Conservation (phyloP, 1,140 invertebrate genomes). For the Paralvinella palmiformis region DNA sequence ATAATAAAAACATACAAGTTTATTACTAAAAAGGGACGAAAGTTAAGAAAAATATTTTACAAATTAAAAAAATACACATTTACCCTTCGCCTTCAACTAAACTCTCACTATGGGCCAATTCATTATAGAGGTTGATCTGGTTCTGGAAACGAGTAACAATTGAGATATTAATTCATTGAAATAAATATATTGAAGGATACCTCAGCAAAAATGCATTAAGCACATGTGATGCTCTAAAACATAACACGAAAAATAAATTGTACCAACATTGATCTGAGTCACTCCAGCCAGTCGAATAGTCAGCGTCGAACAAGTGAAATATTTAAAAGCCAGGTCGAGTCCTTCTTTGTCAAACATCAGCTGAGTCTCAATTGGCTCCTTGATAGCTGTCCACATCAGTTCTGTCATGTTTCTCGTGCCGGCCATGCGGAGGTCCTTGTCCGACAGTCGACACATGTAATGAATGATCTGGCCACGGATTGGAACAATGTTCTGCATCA, state of each 20-base stretch:
- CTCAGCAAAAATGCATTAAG: no score
- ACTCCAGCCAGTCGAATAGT: slow-evolving; percentile 87
- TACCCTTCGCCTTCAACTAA: slow-evolving; percentile 39
- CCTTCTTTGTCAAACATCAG: slow-evolving; percentile 83
- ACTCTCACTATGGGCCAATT: slow-evolving; percentile 78
- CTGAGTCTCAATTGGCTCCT: slow-evolving; percentile 81
- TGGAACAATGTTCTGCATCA: slow-evolving; percentile 80
- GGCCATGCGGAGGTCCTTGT: slow-evolving; percentile 78
- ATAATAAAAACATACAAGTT: no score
- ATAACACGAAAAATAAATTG: no score
- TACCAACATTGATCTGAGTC: slow-evolving; percentile 78
- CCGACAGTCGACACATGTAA: slow-evolving; percentile 87
- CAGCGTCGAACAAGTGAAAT: slow-evolving; percentile 81
- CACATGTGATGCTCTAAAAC: no score
- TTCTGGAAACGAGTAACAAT: slow-evolving; percentile 52
- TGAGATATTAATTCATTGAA: no score
- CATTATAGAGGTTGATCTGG: slow-evolving; percentile 84
- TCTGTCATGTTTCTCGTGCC: slow-evolving; percentile 90
- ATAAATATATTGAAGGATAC: background rate
- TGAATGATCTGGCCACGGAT: slow-evolving; percentile 73
- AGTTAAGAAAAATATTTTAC: no score
- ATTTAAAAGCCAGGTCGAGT: slow-evolving; percentile 85
- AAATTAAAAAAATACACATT: no score
- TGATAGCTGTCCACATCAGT: slow-evolving; percentile 89
- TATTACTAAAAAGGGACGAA: no score